phyloP scores from a whole-genome alignment of 2,113 vertebrate species.

The Nothobranchius furzeri region DNA sequence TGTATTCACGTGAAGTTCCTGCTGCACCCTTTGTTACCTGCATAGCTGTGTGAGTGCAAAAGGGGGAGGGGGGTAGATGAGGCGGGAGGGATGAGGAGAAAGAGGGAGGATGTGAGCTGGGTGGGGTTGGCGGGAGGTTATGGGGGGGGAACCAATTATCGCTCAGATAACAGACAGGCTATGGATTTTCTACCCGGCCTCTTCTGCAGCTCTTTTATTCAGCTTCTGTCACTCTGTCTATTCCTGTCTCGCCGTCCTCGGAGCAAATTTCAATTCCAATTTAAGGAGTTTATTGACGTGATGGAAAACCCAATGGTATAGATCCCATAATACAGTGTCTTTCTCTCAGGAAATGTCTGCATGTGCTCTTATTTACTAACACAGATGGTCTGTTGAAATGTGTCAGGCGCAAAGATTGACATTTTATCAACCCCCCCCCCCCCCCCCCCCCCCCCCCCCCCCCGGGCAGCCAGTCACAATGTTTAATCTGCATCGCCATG shows the following conservation, averaged over 20 bases:
- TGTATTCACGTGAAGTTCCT: conserved; percentile 1
- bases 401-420: conserved; percentile 53
- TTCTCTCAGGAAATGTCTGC: conserved; percentile 10
- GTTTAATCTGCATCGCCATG: conserved; percentile 55
- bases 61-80: conserved; percentile 20
- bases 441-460: not conserved
- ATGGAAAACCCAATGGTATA: conserved; percentile 14
- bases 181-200: conserved; percentile 72
- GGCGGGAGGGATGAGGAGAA: conserved; percentile 28
- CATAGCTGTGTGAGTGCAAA: not conserved
- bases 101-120: conserved; percentile 28
- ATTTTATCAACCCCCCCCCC: conserved; percentile 58
- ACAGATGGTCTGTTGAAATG: conserved; percentile 57
- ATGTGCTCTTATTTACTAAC: conserved; percentile 45
- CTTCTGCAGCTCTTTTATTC: conserved; percentile 50
- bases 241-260: conserved; percentile 31
- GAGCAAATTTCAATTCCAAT: conserved; percentile 41
- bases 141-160: conserved; percentile 72
- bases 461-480: conserved; percentile 15
- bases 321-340: conserved; percentile 9
- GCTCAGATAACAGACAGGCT: conserved; percentile 67
- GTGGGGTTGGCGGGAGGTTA: conserved; percentile 17
- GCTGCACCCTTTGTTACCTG: conserved; percentile 41
- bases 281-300: conserved; percentile 33
- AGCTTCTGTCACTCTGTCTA: conserved; percentile 31